Evolutionary conservation across 2,888 invertebrate species (phyloP), one percentile per base, ranked within the genome.

Genomic region (Pyrgus malvae): DNA sequence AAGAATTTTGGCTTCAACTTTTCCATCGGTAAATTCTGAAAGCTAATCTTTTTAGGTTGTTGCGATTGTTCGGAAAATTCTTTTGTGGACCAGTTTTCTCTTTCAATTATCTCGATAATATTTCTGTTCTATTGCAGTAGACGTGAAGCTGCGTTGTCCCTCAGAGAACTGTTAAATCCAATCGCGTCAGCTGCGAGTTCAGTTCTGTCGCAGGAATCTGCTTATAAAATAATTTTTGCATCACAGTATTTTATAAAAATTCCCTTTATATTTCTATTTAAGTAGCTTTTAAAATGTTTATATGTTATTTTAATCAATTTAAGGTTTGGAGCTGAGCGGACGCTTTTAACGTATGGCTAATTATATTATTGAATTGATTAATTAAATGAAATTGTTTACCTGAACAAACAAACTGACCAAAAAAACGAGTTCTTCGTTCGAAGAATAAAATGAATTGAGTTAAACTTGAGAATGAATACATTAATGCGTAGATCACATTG

Each of bases 21-120:
- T 48, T 48, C 35, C 1, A 16, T 35, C n/a, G 23, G 35, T n/a
- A 37, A 25, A 16, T 48, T 48, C 35, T 48, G 11, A 48, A 35
- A 48, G 46, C 46, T 48, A 48, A 35, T 48, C 46, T 23, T 35
- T 48, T 48, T 25, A 35, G 33, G 45, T 33, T 14, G 33, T 21
- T 21, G 21, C 14, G 14, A 23, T 9, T 23, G 46, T 11, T 35
- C 35, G 17, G 35, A 37, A 48, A 48, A 21, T 45, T 19, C 33
- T 31, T 21, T 21, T 48, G 45, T 31, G 35, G 19, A 3, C n/a
- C 9, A 3, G 35, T 48, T 37, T 48, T 23, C 35, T 48, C 25
- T 23, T 16, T 37, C 1, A 8, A 33, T 33, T 45, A 29, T 33
- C 21, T 45, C 33, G 11, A 14, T 41, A 41, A 25, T 25, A 46